Conservation (phyloP, 2,888 invertebrate species). For the Pseudoips prasinana region DNA sequence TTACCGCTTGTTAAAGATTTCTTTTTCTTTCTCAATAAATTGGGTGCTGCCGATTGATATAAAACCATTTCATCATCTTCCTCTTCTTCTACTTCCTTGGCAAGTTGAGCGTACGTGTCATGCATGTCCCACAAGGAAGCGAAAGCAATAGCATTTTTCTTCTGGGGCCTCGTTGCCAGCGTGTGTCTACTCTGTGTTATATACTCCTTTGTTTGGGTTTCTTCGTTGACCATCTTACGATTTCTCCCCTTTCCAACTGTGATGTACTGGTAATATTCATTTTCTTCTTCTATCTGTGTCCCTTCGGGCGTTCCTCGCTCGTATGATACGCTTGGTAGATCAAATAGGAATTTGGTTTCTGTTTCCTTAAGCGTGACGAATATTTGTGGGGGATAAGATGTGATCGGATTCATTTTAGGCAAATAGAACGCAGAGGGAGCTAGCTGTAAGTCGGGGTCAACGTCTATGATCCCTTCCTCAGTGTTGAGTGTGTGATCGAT, state of each 20-base stretch:
- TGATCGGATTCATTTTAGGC: slow-evolving; percentile 50
- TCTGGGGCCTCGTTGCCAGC: slow-evolving; percentile 77
- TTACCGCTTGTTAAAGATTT: background rate
- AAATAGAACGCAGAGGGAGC: slow-evolving; percentile 71
- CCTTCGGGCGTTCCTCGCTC: slow-evolving; percentile 83
- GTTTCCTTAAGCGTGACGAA: slow-evolving; percentile 86
- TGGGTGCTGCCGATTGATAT: slow-evolving; percentile 61
- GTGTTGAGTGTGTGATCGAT: slow-evolving; percentile 75
- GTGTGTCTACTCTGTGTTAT: slow-evolving; percentile 85
- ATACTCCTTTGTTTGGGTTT: slow-evolving; percentile 85
- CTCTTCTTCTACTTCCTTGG: slow-evolving; percentile 44
- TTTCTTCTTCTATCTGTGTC: slow-evolving; percentile 80
- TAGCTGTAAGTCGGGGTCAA: slow-evolving; percentile 46
- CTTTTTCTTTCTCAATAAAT: slow-evolving; percentile 54
- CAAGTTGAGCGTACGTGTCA: slow-evolving; percentile 83
- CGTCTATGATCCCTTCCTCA: slow-evolving; percentile 51
- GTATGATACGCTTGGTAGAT: slow-evolving; percentile 84
- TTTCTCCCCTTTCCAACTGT: slow-evolving; percentile 86
- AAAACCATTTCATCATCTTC: slow-evolving; percentile 73
- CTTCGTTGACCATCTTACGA: slow-evolving; percentile 84
- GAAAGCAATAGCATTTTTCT: slow-evolving; percentile 82
- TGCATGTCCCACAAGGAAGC: slow-evolving; percentile 91
- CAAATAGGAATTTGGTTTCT: slow-evolving; percentile 83
- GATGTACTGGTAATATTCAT: slow-evolving; percentile 85
- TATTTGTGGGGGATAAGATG: slow-evolving; percentile 79